phyloP scores from a whole-genome alignment of 2,797 vertebrate genomes.

The Anguilla marmorata region DNA sequence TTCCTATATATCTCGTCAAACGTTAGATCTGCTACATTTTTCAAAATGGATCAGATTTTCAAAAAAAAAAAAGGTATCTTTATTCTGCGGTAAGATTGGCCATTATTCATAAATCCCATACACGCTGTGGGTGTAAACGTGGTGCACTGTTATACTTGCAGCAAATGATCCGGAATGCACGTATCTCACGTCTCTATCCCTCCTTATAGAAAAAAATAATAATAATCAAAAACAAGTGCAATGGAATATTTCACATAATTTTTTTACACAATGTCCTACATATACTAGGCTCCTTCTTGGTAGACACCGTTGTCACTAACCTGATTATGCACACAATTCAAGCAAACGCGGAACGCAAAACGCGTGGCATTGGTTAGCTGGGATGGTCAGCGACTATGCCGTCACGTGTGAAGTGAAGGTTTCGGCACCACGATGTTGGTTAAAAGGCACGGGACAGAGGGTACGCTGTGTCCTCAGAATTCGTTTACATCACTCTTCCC shows the following conservation, averaged over 20 bases:
- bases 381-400: too few species aligned
- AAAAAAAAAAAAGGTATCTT: constrained; percentile 49
- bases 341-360: background rate
- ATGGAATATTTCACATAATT: background rate
- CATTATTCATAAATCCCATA: constrained; percentile 12
- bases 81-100: constrained; percentile 50
- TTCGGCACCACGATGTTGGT: background rate
- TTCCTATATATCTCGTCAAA: constrained; percentile 72
- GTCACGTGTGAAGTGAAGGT: background rate
- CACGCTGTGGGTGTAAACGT: background rate
- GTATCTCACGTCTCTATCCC: background rate
- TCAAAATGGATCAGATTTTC: background rate
- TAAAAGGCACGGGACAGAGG: background rate
- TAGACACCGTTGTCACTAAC: constrained; percentile 36
- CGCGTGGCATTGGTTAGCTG: background rate
- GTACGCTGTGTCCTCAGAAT: background rate
- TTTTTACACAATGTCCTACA: constrained; percentile 24
- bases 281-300: constrained; percentile 19
- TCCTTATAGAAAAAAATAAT: background rate
- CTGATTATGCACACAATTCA: constrained; percentile 48
- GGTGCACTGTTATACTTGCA: background rate
- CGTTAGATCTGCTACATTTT: constrained; percentile 47
- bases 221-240: background rate
- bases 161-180: constrained; percentile 5
- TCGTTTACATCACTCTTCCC: background rate